A percentile compares a stretch with the other conserved stretches of the same genome.
phyloP scores from a whole-genome alignment of 2,888 invertebrate genomes.

The Drosophila conformis region DNA sequence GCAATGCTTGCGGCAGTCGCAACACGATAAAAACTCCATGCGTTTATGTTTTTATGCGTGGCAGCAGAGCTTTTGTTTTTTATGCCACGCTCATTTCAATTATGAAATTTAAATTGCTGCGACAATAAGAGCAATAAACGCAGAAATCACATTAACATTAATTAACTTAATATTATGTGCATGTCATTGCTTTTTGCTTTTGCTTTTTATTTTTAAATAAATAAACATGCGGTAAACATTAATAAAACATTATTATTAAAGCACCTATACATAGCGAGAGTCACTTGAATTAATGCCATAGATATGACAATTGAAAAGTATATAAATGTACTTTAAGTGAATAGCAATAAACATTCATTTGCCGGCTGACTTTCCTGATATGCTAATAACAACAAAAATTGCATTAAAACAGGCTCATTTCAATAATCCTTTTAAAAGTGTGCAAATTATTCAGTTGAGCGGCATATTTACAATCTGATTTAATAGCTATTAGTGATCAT shows the following conservation, averaged over 20 bases:
- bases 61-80: conserved; percentile 6
- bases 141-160: conserved; percentile 31
- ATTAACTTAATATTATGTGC: conserved; percentile 40
- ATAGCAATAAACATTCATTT: not conserved
- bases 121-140: conserved; percentile 39
- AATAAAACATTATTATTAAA: conserved; percentile 19
- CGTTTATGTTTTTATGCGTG: conserved; percentile 2
- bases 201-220: not conserved
- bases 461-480: not conserved
- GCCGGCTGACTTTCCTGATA: not conserved
- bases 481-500: not conserved
- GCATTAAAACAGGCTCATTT: not conserved
- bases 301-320: not conserved
- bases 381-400: not conserved
- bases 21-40: conserved; percentile 5
- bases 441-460: not conserved
- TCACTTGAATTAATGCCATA: not conserved
- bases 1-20: conserved; percentile 23
- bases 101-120: conserved; percentile 56
- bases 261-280: not conserved
- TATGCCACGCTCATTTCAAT: conserved; percentile 45
- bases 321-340: not conserved
- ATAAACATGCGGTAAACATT: conserved; percentile 26
- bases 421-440: not conserved
- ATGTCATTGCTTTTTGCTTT: not conserved